Evolutionary conservation across 2,888 invertebrate genomes (phyloP), one percentile per base, ranked within the genome.

Genomic region (Andrena bicolor): DNA sequence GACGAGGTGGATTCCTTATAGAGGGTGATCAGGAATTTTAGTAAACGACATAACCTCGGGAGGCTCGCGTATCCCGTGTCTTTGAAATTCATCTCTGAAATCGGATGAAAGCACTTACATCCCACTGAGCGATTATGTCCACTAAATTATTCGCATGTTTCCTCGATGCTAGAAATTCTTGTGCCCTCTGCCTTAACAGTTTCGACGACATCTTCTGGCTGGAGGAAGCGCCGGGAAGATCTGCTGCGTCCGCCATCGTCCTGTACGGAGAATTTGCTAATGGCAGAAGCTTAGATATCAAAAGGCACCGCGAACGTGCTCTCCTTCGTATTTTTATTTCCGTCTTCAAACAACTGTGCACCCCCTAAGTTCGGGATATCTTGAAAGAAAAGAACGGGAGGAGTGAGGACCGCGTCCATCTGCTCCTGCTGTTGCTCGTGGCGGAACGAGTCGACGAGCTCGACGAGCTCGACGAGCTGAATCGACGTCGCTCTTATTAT

Each of bases 101-200:
- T 41, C 49, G 1, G n/a, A n/a, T n/a, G n/a, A n/a, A n/a, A n/a
- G n/a, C 71, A 90, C 93, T 91, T 92, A 96, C 96, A 94, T 96
- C 95, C 92, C 97, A 96, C 94, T 96, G 95, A 88, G 95, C 95
- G 82, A 97, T 94, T 85, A 97, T 96, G 90, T 96, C 96, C 69
- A 96, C 94, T 86, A 97, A 95, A 92, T 95, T 96, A 90, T 96
- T 96, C 13, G 96, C 95, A 94, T 96, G 94, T 93, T 96, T 95
- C 86, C 95, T 95, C 41, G 96, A 96, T 88, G 95, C 95, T 69
- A 97, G 94, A 94, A 97, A 96, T 90, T 96, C 96, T 89, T 96
- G 96, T 63, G 96, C 97, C 93, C 96, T 96, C 88, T 94, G 94
- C 83, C 96, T 95, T 85, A 97, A 94, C 90, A 96, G 95, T 91